phyloP scores from a whole-genome alignment of 2,888 invertebrate species.

The Capitulum mitella region DNA sequence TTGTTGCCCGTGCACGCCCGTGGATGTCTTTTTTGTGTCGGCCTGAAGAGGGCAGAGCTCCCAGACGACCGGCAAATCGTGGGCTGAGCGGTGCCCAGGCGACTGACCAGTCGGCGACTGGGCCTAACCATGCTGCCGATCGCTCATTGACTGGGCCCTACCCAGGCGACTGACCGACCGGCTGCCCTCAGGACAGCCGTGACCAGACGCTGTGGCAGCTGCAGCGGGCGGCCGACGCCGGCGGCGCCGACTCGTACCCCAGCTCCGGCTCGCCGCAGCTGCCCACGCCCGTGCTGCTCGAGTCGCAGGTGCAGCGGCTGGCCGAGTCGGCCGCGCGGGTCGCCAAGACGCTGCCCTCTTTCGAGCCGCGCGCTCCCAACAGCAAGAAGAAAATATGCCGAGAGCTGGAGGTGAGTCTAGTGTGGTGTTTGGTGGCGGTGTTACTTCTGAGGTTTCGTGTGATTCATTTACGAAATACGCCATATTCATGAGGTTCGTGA shows the following conservation, averaged over 20 bases:
- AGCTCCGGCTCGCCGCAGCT: constrained; percentile 48
- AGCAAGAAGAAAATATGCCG: constrained; percentile 83
- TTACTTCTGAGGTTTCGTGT: too few relatives aligned
- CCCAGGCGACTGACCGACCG: not conserved
- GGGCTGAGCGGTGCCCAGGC: too few relatives aligned
- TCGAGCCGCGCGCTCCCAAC: constrained; percentile 72
- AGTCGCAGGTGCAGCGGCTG: constrained; percentile 74
- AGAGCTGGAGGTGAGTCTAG: constrained; percentile 65
- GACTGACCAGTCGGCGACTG: too few relatives aligned
- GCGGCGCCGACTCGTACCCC: constrained; percentile 30
- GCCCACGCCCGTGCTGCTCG: constrained; percentile 67
- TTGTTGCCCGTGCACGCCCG: too few relatives aligned
- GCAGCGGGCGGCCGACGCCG: not conserved
- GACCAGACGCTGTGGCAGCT: not conserved
- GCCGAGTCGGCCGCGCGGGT: constrained; percentile 75
- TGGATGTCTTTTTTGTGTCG: too few relatives aligned
- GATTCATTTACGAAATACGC: too few relatives aligned
- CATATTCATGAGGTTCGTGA: too few relatives aligned
- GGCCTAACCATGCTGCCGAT: too few relatives aligned
- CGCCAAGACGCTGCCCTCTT: constrained; percentile 70
- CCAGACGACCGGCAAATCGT: too few relatives aligned
- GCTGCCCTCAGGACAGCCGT: not conserved
- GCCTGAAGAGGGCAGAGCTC: too few relatives aligned
- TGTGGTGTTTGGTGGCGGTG: too few relatives aligned
- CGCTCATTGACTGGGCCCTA: too few relatives aligned